phyloP scores from a whole-genome alignment of 2,888 invertebrate genomes.

The Polydrusus cervinus region DNA sequence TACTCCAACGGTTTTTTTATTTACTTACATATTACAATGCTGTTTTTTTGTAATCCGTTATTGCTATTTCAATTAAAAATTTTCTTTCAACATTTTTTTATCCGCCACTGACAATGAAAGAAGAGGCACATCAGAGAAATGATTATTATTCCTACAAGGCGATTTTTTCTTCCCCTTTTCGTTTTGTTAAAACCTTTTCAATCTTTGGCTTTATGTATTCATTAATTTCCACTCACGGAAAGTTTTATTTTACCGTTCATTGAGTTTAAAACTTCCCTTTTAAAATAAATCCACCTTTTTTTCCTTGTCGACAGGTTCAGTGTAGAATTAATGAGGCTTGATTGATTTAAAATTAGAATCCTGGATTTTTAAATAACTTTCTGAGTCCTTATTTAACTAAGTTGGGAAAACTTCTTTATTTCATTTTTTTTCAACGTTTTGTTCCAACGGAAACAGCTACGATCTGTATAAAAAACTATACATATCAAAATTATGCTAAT shows the following conservation, averaged over 20 bases:
- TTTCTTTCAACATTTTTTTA: not conserved
- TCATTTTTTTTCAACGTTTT: not conserved
- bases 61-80: too few relatives aligned
- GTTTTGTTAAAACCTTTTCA: constrained; percentile 54
- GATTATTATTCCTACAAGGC: constrained; percentile 43
- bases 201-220: constrained; percentile 57
- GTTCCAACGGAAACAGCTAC: too few relatives aligned
- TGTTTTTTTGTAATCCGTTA: too few relatives aligned
- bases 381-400: not conserved
- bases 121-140: constrained; percentile 35
- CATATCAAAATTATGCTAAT: too few relatives aligned
- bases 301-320: constrained; percentile 41
- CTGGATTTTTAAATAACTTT: constrained; percentile 26
- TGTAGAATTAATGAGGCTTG: constrained; percentile 49
- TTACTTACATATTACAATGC: too few relatives aligned
- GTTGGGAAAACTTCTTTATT: not conserved
- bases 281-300: constrained; percentile 46
- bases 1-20: too few relatives aligned
- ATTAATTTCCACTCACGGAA: constrained; percentile 57
- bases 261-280: constrained; percentile 53
- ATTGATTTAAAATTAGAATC: constrained; percentile 46
- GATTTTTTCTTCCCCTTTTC: constrained; percentile 44
- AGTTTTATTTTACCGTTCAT: constrained; percentile 55
- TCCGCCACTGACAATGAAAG: constrained; percentile 34
- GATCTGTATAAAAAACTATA: too few relatives aligned